Percentiles rank a stretch among this genome's conserved stretches.
These are phyloP conservation scores for Berghia stephanieae DNA, from an alignment of 1,140 invertebrate genomes.

Conservation along the genomic window DNA sequence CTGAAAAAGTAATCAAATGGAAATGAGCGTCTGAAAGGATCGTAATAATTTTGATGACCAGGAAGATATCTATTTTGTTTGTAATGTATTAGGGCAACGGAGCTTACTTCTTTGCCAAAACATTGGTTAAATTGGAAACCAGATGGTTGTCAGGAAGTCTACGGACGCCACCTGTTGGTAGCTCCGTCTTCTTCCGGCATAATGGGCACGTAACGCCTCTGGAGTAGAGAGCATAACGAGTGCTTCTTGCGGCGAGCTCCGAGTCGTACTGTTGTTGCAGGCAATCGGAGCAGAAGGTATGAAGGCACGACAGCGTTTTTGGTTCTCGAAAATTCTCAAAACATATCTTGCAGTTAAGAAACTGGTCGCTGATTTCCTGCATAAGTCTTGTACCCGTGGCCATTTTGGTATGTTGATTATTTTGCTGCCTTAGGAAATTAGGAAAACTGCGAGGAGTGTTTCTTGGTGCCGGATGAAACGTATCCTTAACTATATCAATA, in stretches of 20 bases:
- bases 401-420: constrained; percentile 38
- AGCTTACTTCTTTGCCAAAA: constrained; percentile 46
- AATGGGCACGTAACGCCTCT: constrained; percentile 64
- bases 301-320: constrained; percentile 87
- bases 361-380: constrained; percentile 67
- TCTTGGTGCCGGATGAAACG: neutral
- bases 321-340: constrained; percentile 70
- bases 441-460: too few relatives aligned
- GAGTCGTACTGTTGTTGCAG: constrained; percentile 62
- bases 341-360: constrained; percentile 68
- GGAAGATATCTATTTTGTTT: too few relatives aligned
- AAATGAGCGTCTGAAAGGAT: too few relatives aligned
- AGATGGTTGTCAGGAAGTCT: constrained; percentile 66
- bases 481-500: neutral
- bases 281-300: constrained; percentile 91
- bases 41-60: too few relatives aligned
- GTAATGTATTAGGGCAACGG: too few relatives aligned
- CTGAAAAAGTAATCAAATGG: too few relatives aligned
- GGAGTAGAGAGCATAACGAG: constrained; percentile 51
- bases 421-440: neutral
- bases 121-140: constrained; percentile 62
- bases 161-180: constrained; percentile 63
- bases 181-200: constrained; percentile 65
- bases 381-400: constrained; percentile 60
- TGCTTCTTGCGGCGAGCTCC: constrained; percentile 44